phyloP scores from a whole-genome alignment of 2,113 vertebrate species.

The Sminthopsis crassicaudata region DNA sequence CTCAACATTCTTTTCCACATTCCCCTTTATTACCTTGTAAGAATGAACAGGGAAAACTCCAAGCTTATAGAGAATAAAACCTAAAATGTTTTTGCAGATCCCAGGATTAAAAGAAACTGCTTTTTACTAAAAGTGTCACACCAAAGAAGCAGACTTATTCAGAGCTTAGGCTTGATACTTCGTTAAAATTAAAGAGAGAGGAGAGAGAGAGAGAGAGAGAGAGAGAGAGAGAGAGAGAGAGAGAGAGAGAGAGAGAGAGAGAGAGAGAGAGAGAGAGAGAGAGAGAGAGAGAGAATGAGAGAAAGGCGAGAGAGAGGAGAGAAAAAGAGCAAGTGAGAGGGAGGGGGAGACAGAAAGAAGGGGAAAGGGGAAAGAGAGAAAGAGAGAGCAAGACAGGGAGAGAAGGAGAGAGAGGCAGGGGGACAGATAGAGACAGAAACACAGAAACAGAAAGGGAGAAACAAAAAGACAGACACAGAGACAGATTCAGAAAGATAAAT shows the following conservation, averaged over 20 bases:
- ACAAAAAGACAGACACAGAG: too few species aligned
- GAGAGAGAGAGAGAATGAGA: too few species aligned
- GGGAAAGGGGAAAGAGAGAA: too few species aligned
- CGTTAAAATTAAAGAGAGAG: background rate
- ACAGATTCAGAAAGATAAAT: too few species aligned
- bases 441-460: too few species aligned
- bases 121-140: background rate
- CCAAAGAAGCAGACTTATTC: background rate
- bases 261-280: rapidly evolving
- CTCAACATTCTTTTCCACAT: background rate
- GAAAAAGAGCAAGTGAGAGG: too few species aligned
- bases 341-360: too few species aligned
- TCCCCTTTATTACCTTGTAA: background rate
- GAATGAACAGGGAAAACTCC: background rate
- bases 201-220: background rate
- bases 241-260: background rate
- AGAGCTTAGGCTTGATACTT: background rate
- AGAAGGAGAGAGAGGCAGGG: too few species aligned
- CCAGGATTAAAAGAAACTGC: background rate
- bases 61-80: background rate
- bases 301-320: too few species aligned
- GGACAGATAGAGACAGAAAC: too few species aligned
- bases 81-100: background rate
- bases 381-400: too few species aligned
- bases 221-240: background rate